Conservation (phyloP, 2,888 invertebrate genomes). For the Apodemia hepburni region DNA sequence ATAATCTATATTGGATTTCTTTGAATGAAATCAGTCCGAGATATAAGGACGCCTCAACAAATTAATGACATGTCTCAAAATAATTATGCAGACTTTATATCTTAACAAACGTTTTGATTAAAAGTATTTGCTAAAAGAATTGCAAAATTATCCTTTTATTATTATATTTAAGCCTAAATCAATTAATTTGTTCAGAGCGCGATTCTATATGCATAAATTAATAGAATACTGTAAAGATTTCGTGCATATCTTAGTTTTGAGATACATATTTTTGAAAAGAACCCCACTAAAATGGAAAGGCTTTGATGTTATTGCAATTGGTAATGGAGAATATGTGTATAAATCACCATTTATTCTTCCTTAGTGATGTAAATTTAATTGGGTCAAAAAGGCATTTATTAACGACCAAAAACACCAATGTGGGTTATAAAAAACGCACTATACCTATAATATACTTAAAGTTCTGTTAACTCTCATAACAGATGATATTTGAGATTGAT, state of each 20-base stretch:
- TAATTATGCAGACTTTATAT: background rate
- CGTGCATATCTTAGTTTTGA: background rate
- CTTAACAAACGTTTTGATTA: too few relatives aligned
- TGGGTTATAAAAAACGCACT: too few relatives aligned
- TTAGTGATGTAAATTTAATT: too few relatives aligned
- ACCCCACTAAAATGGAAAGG: background rate
- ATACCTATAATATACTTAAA: too few relatives aligned
- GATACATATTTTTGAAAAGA: background rate
- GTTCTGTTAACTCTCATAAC: too few relatives aligned
- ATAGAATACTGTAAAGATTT: background rate
- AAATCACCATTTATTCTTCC: too few relatives aligned
- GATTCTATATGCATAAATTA: background rate
- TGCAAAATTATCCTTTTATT: background rate
- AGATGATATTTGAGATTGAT: too few relatives aligned
- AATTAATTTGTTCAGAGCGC: background rate
- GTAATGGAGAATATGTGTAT: too few relatives aligned
- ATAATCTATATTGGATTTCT: slow-evolving; percentile 17
- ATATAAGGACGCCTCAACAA: slow-evolving; percentile 1
- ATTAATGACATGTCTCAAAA: slow-evolving; percentile 2
- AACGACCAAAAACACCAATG: too few relatives aligned
- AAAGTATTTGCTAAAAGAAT: background rate
- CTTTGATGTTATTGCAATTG: background rate
- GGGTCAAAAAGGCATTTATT: too few relatives aligned
- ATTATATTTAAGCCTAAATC: background rate
- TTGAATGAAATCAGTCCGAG: slow-evolving; percentile 25